phyloP scores from a whole-genome alignment of 1,140 invertebrate genomes.

The Halesus radiatus region DNA sequence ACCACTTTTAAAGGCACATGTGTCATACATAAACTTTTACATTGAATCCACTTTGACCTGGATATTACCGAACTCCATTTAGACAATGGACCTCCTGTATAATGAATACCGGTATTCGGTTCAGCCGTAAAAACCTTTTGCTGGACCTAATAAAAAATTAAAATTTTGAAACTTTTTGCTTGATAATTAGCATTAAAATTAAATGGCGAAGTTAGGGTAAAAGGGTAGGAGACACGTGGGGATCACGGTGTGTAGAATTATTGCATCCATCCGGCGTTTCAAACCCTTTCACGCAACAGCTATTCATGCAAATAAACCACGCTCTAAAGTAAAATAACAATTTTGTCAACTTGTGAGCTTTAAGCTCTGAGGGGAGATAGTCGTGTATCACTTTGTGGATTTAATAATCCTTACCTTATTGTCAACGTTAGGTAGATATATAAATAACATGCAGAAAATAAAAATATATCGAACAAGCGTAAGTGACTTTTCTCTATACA shows the following conservation, averaged over 20 bases:
- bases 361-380: too few species aligned
- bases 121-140: constrained; percentile 7
- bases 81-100: constrained; percentile 2
- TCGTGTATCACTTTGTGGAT: too few species aligned
- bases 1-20: not conserved
- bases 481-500: too few species aligned
- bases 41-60: not conserved
- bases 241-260: not conserved
- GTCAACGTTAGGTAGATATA: too few species aligned
- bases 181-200: constrained; percentile 14
- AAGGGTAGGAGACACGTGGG: not conserved
- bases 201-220: not conserved
- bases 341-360: too few species aligned
- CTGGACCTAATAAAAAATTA: constrained; percentile 1
- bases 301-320: not conserved
- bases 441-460: too few species aligned
- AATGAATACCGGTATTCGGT: not conserved
- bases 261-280: not conserved
- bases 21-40: too few species aligned
- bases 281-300: constrained; percentile 4
- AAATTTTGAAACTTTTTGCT: constrained; percentile 4
- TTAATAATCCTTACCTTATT: too few species aligned
- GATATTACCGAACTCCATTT: constrained; percentile 28
- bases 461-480: too few species aligned
- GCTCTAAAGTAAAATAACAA: too few species aligned